phyloP scores from a whole-genome alignment of 2,113 vertebrate genomes.

The Tupaia tana region DNA sequence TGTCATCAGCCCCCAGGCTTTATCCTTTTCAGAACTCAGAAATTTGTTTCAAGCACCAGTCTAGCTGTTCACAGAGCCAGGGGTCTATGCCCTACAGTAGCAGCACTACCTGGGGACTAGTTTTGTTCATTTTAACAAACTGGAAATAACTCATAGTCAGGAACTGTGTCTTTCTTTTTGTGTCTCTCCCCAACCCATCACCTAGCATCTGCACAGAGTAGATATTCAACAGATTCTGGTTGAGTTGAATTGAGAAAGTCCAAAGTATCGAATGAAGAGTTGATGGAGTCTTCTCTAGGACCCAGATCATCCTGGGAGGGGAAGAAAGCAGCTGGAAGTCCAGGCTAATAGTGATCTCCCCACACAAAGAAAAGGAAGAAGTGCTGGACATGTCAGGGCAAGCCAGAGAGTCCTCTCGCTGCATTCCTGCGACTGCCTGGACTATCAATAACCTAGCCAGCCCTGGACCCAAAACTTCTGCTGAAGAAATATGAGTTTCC shows the following conservation, averaged over 20 bases:
- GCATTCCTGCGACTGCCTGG: background rate
- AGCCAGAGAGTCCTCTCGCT: background rate
- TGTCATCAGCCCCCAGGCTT: background rate
- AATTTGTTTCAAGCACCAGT: background rate
- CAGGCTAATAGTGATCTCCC: background rate
- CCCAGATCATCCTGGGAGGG: background rate
- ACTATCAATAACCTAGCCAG: background rate
- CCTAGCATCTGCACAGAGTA: background rate
- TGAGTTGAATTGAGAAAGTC: background rate
- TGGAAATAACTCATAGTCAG: background rate
- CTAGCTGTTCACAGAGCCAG: background rate
- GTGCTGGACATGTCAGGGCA: background rate
- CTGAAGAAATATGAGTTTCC: background rate
- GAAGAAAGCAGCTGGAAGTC: background rate
- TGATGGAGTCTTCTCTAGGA: background rate
- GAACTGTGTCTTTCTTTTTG: background rate
- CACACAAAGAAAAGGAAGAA: background rate
- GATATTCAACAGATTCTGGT: background rate
- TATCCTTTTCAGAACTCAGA: background rate
- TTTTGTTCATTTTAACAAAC: background rate
- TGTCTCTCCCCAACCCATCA: background rate
- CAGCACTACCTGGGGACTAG: background rate
- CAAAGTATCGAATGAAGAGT: background rate
- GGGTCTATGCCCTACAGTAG: background rate
- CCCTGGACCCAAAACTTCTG: background rate